phyloP scores from a whole-genome alignment of 2,888 invertebrate genomes.

The Volucella inflata region DNA sequence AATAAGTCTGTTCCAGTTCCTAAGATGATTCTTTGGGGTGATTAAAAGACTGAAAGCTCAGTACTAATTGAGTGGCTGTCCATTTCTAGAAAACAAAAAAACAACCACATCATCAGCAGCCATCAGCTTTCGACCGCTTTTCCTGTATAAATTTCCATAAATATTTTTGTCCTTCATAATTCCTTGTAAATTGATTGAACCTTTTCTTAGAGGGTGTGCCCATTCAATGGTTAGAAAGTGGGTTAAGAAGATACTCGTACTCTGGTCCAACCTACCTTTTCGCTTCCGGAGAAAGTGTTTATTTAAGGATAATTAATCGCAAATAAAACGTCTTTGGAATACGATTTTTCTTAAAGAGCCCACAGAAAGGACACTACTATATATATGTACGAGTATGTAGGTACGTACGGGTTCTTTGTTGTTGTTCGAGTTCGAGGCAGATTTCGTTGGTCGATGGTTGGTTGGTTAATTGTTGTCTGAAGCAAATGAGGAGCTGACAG shows the following conservation, averaged over 20 bases:
- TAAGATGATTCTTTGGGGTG: slow-evolving; percentile 22
- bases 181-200: slow-evolving; percentile 61
- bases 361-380: slow-evolving; percentile 10
- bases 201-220: slow-evolving; percentile 11
- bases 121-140: not conserved
- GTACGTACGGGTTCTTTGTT: not conserved
- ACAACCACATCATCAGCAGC: slow-evolving; percentile 17
- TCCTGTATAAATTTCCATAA: slow-evolving; percentile 67
- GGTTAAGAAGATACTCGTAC: too few relatives aligned
- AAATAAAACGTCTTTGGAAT: slow-evolving; percentile 67
- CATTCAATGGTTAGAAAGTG: not conserved
- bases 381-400: not conserved
- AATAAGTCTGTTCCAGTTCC: too few relatives aligned
- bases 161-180: slow-evolving; percentile 49
- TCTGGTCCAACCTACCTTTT: slow-evolving; percentile 22
- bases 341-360: slow-evolving; percentile 55
- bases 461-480: not conserved
- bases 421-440: not conserved
- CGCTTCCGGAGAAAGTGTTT: slow-evolving; percentile 58
- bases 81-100: slow-evolving; percentile 29
- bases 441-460: slow-evolving; percentile 5
- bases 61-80: slow-evolving; percentile 68
- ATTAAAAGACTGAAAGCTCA: slow-evolving; percentile 59
- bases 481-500: slow-evolving; percentile 36
- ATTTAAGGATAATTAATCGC: slow-evolving; percentile 74